phyloP scores from a whole-genome alignment of 2,113 vertebrate species.

The Coreoperca whiteheadi region DNA sequence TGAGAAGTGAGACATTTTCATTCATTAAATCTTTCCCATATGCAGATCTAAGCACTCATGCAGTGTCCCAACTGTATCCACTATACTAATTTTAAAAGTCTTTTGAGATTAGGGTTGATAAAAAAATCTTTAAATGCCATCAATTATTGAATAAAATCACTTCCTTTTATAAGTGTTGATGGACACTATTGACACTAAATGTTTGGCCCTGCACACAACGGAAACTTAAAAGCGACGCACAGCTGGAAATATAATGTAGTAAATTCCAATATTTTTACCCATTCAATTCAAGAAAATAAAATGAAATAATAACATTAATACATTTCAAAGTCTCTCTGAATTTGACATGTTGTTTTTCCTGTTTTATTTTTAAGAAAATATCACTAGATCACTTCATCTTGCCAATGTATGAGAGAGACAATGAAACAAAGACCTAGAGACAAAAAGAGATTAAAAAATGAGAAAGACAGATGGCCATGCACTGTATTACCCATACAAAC shows the following conservation, averaged over 20 bases:
- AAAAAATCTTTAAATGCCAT: background rate
- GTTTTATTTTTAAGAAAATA: background rate
- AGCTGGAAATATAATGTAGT: background rate
- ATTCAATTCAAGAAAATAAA: too few relatives aligned
- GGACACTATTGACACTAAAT: background rate
- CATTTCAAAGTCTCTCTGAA: too few relatives aligned
- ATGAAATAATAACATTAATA: too few relatives aligned
- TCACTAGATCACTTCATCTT: background rate
- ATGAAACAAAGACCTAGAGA: constrained; percentile 18
- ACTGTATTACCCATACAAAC: constrained; percentile 45
- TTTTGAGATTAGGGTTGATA: background rate
- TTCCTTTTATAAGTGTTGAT: background rate
- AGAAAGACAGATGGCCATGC: constrained; percentile 53
- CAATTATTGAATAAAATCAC: background rate
- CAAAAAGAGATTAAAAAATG: constrained; percentile 11
- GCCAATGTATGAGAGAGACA: background rate
- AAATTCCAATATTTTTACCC: too few relatives aligned
- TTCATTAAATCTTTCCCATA: background rate
- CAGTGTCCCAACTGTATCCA: background rate
- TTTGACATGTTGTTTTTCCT: too few relatives aligned
- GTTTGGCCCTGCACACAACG: background rate
- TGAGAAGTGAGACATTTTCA: background rate
- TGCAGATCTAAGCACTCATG: background rate
- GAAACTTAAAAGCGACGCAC: background rate
- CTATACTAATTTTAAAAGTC: background rate